A percentile compares a stretch with the other conserved stretches of the same genome.
Conservation (phyloP, 2,888 invertebrate genomes). For the Byasa hedistus region DNA sequence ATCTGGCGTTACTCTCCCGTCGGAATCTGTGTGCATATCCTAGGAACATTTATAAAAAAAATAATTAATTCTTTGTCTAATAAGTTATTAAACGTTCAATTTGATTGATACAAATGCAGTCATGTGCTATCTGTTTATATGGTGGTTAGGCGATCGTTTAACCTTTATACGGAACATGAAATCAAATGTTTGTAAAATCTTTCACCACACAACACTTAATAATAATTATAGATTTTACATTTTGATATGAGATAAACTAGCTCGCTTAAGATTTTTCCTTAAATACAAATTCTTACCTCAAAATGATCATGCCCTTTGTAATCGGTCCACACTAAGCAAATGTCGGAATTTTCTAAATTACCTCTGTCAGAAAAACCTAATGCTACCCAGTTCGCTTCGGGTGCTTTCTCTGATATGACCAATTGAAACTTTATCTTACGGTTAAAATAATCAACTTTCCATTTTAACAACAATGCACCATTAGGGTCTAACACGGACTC, state of each 20-base stretch:
- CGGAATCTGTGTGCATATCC: conserved; percentile 86
- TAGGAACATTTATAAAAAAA: conserved; percentile 51
- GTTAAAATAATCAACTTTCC: conserved; percentile 61
- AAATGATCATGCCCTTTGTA: conserved; percentile 80
- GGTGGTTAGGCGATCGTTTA: no score
- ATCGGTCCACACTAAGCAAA: conserved; percentile 89
- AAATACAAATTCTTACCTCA: conserved; percentile 48
- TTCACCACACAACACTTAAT: no score
- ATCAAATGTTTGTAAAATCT: no score
- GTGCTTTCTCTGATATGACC: conserved; percentile 66
- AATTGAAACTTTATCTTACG: conserved; percentile 73
- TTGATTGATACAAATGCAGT: no score
- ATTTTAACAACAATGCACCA: conserved; percentile 63
- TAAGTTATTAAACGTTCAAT: neutral
- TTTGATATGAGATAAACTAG: neutral
- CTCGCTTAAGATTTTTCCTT: neutral
- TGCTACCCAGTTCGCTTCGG: conserved; percentile 86
- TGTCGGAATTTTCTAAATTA: conserved; percentile 85
- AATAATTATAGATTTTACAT: neutral
- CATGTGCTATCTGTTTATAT: no score
- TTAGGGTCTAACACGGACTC: conserved; percentile 67
- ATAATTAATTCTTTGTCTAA: neutral
- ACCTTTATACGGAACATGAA: no score
- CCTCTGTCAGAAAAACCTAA: conserved; percentile 93
- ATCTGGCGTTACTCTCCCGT: conserved; percentile 84